Evolutionary conservation across 2,113 vertebrate species (phyloP).

Genomic region (Epinephelus cyanopodus): DNA sequence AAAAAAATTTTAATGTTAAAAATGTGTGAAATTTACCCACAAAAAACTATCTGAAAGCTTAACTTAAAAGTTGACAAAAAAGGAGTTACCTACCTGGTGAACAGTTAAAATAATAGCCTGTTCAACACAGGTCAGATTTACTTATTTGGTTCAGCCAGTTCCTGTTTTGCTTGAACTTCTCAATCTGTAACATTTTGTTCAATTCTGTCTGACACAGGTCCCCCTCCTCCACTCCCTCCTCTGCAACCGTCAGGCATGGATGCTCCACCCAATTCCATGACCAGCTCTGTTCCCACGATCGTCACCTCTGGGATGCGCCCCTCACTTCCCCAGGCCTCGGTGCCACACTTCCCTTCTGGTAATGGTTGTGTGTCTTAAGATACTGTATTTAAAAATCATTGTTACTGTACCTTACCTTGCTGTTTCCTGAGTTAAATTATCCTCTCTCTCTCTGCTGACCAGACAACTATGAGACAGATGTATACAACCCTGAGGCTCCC

Average conservation of each 20-base stretch:
- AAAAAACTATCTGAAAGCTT: neutral
- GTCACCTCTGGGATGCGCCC: slow-evolving; percentile 96
- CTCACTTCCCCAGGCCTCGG: slow-evolving; percentile 89
- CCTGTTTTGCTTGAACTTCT: neutral
- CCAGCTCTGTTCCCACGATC: slow-evolving; percentile 95
- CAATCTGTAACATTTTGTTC: neutral
- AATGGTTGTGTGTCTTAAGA: slow-evolving; percentile 33
- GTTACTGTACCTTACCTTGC: neutral
- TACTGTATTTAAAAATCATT: neutral
- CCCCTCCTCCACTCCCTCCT: slow-evolving; percentile 95
- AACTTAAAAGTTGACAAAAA: neutral
- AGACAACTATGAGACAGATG: slow-evolving; percentile 95
- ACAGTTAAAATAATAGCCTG: neutral
- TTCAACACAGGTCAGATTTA: neutral
- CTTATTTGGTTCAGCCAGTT: neutral
- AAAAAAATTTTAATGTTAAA: neutral
- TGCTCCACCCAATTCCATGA: slow-evolving; percentile 94
- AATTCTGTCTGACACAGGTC: slow-evolving; percentile 84
- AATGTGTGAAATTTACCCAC: too few relatives aligned
- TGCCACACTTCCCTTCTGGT: slow-evolving; percentile 93
- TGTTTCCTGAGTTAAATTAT: slow-evolving; percentile 13
- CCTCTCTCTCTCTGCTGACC: slow-evolving; percentile 75
- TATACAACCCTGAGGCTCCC: slow-evolving; percentile 98
- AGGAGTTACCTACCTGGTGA: neutral
- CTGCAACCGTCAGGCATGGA: slow-evolving; percentile 96